These are phyloP conservation scores for Herminia tarsipennalis DNA, from an alignment of 2,888 invertebrate genomes.

Conservation along the genomic window DNA sequence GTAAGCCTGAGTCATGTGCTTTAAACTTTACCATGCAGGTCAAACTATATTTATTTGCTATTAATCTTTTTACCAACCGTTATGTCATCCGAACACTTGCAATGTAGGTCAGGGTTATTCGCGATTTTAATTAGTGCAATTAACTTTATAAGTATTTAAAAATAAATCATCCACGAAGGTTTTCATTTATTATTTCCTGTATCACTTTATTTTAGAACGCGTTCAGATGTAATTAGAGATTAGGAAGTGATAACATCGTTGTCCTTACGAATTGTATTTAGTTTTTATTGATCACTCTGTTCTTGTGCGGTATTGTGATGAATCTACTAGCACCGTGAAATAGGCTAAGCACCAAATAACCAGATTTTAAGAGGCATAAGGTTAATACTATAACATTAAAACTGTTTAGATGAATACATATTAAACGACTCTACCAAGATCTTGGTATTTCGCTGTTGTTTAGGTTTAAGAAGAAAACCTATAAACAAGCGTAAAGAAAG, in stretches of 20 bases:
- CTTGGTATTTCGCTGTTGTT: no score
- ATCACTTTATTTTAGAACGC: not conserved
- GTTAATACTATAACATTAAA: no score
- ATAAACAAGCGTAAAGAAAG: no score
- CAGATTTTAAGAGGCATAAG: no score
- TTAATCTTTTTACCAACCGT: constrained; percentile 39
- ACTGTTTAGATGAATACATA: no score
- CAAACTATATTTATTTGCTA: constrained; percentile 37
- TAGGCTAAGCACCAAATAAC: no score
- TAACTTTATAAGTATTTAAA: constrained; percentile 14
- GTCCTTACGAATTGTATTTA: constrained; percentile 1
- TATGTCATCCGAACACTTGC: constrained; percentile 28
- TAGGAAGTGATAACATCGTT: constrained; percentile 2
- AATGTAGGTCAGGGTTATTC: constrained; percentile 34
- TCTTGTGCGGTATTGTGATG: not conserved
- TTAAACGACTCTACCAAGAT: no score
- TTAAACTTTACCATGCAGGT: constrained; percentile 53
- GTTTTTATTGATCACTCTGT: not conserved
- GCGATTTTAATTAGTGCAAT: constrained; percentile 26
- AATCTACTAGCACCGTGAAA: no score
- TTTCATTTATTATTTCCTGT: constrained; percentile 13
- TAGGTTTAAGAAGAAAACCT: no score
- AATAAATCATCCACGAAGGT: constrained; percentile 22
- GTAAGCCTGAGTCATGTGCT: constrained; percentile 43
- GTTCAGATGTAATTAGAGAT: constrained; percentile 1